Evolutionary conservation across 2,113 vertebrate species (phyloP).

Genomic region (Saccopteryx bilineata): DNA sequence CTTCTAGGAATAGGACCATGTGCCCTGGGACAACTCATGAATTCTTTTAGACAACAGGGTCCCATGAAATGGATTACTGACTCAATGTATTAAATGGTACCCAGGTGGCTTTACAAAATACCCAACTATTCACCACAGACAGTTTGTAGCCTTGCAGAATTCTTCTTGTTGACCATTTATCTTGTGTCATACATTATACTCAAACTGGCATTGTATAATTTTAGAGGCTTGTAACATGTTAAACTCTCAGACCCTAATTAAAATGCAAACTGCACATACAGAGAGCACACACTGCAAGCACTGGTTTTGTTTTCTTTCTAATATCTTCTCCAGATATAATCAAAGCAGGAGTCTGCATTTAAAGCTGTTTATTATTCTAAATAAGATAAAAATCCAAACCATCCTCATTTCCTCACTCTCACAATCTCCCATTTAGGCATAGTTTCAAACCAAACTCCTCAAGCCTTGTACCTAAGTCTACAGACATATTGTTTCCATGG

Average conservation of each 20-base stretch:
- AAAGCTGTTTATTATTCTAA: not conserved
- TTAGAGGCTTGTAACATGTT: not conserved
- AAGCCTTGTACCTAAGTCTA: not conserved
- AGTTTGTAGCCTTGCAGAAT: not conserved
- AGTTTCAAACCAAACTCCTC: not conserved
- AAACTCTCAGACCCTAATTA: conserved; percentile 5
- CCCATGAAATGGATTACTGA: conserved; percentile 37
- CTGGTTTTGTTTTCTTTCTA: not conserved
- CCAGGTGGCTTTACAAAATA: conserved; percentile 38
- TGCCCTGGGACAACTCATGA: not conserved
- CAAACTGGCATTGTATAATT: not conserved
- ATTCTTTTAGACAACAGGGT: not conserved
- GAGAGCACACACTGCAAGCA: not conserved
- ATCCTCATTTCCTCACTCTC: not conserved
- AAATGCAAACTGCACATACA: not conserved
- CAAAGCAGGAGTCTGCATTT: not conserved
- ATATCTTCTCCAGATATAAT: not conserved
- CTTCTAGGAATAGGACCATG: not conserved
- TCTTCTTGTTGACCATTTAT: not conserved
- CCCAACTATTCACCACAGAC: not conserved
- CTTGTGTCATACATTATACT: not conserved
- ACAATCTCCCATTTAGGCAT: not conserved
- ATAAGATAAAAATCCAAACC: not conserved
- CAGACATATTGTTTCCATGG: not conserved
- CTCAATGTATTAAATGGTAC: conserved; percentile 6